Evolutionary conservation across 2,113 vertebrate species (phyloP).

Genomic region (Nanorana parkeri): DNA sequence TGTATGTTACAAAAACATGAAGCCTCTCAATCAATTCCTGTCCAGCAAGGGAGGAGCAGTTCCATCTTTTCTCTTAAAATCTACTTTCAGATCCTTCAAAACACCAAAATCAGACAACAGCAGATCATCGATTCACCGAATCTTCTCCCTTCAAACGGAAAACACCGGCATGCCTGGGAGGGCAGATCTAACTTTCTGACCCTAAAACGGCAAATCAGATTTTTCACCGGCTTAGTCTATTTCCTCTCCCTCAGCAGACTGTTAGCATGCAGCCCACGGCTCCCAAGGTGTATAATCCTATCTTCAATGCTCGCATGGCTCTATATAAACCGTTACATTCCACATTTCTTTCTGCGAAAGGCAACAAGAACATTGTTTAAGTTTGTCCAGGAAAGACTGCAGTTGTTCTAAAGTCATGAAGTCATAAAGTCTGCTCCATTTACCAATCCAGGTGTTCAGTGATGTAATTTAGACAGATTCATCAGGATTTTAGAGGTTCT

Average conservation of each 20-base stretch:
- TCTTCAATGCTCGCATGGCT: slow-evolving; percentile 1
- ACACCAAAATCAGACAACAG: background rate
- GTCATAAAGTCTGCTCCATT: too few relatives aligned
- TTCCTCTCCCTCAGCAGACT: slow-evolving; percentile 22
- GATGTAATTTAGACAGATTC: too few relatives aligned
- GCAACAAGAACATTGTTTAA: background rate
- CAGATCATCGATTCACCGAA: background rate
- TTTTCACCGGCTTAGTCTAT: slow-evolving; percentile 28
- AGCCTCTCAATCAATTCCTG: too few relatives aligned
- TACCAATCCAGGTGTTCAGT: too few relatives aligned
- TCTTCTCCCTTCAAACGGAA: slow-evolving; percentile 14
- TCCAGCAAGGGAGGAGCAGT: too few relatives aligned
- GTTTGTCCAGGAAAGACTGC: too few relatives aligned
- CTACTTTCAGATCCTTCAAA: background rate
- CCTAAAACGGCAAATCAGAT: slow-evolving; percentile 16
- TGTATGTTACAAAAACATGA: too few relatives aligned
- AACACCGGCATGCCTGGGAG: slow-evolving; percentile 13
- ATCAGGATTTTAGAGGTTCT: too few relatives aligned
- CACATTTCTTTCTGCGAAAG: background rate
- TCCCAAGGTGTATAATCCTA: slow-evolving; percentile 26
- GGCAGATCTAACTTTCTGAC: slow-evolving; percentile 12
- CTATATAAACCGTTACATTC: background rate
- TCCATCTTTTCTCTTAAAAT: background rate
- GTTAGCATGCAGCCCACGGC: background rate
- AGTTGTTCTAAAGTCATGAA: too few relatives aligned